Evolutionary conservation across 2,888 invertebrate genomes (phyloP).

Genomic region (Bombyx huttoni): DNA sequence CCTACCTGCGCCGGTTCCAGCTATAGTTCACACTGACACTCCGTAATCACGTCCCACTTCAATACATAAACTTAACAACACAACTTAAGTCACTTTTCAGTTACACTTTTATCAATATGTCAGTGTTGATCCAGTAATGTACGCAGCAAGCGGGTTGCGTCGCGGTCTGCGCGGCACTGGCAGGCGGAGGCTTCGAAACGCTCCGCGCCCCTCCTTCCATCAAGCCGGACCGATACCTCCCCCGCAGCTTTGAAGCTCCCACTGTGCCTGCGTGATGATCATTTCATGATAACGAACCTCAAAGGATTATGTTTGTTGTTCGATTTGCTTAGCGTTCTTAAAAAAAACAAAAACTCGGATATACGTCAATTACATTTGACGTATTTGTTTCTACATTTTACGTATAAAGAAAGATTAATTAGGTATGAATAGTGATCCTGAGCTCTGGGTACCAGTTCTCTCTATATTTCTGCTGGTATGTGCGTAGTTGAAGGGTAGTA

Average conservation of each 20-base stretch:
- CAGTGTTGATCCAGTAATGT: conserved; percentile 21
- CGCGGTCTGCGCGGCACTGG: conserved; percentile 59
- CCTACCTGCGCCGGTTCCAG: conserved; percentile 32
- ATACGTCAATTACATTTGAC: too few relatives aligned
- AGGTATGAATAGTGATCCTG: too few relatives aligned
- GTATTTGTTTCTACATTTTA: too few relatives aligned
- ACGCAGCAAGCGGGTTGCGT: conserved; percentile 47
- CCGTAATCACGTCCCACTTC: conserved; percentile 9
- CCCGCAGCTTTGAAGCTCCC: conserved; percentile 61
- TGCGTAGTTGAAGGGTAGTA: too few relatives aligned
- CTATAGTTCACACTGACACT: conserved; percentile 14
- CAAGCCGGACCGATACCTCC: conserved; percentile 29
- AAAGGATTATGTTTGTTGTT: conserved; percentile 66
- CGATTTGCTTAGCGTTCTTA: conserved; percentile 20
- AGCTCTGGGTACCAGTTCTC: too few relatives aligned
- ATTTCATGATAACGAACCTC: conserved; percentile 65
- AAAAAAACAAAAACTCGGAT: too few relatives aligned
- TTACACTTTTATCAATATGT: conserved; percentile 47
- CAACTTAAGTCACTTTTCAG: conserved; percentile 30
- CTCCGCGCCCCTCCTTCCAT: conserved; percentile 44
- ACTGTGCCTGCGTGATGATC: conserved; percentile 60
- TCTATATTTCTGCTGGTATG: too few relatives aligned
- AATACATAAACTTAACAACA: background rate
- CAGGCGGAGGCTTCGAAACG: conserved; percentile 56
- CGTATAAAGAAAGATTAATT: too few relatives aligned